phyloP scores from a whole-genome alignment of 2,113 vertebrate species.

The Bubalus kerabau region DNA sequence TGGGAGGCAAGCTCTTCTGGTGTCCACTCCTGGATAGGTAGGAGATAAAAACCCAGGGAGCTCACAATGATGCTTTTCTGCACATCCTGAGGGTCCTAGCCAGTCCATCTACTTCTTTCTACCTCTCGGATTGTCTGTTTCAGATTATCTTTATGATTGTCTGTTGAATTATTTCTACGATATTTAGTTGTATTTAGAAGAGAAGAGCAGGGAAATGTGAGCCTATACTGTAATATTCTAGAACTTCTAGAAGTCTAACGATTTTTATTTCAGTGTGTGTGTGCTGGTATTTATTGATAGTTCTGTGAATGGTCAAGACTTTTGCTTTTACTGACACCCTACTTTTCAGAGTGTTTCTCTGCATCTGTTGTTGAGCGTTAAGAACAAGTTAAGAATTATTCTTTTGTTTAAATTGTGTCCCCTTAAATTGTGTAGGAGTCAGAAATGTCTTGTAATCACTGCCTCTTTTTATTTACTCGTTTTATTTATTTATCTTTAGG shows the following conservation, averaged over 20 bases:
- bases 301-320: not conserved
- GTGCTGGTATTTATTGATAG: not conserved
- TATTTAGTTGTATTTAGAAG: not conserved
- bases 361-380: not conserved
- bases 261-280: not conserved
- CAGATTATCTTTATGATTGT: not conserved
- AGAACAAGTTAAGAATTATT: not conserved
- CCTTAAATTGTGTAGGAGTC: not conserved
- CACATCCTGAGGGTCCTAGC: not conserved
- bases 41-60: not conserved
- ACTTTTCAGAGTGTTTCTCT: not conserved
- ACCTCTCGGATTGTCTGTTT: not conserved
- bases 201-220: not conserved
- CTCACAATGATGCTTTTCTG: not conserved
- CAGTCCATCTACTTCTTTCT: not conserved
- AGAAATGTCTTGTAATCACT: slow-evolving; percentile 5
- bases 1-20: not conserved
- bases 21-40: not conserved
- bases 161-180: not conserved
- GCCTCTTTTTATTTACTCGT: not conserved
- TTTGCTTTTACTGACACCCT: not conserved
- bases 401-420: not conserved
- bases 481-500: slow-evolving; percentile 73
- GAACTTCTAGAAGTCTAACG: not conserved
- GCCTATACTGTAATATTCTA: not conserved